A percentile compares a stretch with the other conserved stretches of the same genome.
Evolutionary conservation across 30 jellyfish, hydroid and myxozoan species (phyloP).

Genomic region (Cassiopea xamachana): DNA sequence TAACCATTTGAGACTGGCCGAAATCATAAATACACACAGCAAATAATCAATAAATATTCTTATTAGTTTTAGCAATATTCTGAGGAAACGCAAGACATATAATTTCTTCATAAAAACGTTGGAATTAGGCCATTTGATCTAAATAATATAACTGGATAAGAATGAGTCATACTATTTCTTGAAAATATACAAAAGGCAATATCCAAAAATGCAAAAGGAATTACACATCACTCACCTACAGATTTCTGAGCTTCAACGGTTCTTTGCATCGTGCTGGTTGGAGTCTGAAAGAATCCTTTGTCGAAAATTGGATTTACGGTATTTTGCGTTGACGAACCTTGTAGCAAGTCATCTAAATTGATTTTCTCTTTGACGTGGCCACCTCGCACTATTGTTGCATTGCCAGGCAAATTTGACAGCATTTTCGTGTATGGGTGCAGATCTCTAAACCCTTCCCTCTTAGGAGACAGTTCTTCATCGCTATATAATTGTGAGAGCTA

Average conservation of each 20-base stretch:
- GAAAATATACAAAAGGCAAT: too few species aligned
- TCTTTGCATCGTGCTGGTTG: constrained; percentile 63
- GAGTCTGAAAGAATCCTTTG: constrained; percentile 30
- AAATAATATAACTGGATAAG: too few species aligned
- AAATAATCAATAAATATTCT: too few species aligned
- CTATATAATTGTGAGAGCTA: constrained; percentile 75
- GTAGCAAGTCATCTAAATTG: constrained; percentile 44
- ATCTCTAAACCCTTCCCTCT: constrained; percentile 54
- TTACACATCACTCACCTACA: constrained; percentile 17
- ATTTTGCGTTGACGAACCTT: constrained; percentile 31
- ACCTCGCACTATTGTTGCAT: constrained; percentile 96
- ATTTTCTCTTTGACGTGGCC: constrained; percentile 92
- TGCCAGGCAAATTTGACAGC: constrained; percentile 91
- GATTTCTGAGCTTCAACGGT: constrained; percentile 41
- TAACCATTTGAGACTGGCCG: too few species aligned
- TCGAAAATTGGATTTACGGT: constrained; percentile 41
- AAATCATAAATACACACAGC: too few species aligned
- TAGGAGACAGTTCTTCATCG: constrained; percentile 71
- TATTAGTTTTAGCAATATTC: too few species aligned
- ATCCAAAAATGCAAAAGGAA: too few species aligned
- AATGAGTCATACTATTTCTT: too few species aligned
- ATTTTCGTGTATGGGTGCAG: constrained; percentile 95
- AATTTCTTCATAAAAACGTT: too few species aligned
- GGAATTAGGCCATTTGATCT: too few species aligned
- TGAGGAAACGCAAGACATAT: too few species aligned